Conservation (phyloP, 2,797 vertebrate genomes). For the Adrianichthys oophorus region DNA sequence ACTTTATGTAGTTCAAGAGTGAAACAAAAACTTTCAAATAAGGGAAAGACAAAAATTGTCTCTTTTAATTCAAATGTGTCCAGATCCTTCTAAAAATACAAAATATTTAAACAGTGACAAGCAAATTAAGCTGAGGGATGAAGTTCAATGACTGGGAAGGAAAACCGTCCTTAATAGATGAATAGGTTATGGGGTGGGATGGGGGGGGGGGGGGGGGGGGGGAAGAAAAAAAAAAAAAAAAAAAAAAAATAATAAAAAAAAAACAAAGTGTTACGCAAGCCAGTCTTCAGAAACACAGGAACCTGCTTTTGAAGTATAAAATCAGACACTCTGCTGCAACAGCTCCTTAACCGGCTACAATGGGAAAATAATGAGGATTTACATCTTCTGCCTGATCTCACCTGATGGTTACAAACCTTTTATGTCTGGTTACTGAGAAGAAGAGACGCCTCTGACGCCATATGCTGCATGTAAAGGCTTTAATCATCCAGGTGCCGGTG, state of each 20-base stretch:
- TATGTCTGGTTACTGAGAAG: constrained; percentile 45
- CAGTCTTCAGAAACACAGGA: constrained; percentile 2
- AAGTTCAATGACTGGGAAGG: too few species aligned
- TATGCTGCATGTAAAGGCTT: constrained; percentile 64
- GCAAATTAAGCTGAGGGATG: background rate
- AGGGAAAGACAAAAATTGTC: too few species aligned
- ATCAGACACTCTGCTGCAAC: constrained; percentile 12
- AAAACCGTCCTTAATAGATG: too few species aligned
- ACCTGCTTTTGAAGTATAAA: constrained; percentile 8
- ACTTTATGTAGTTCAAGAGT: too few species aligned
- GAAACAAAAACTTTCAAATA: too few species aligned
- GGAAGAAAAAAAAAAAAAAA: too few species aligned
- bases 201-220: too few species aligned
- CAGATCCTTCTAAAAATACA: background rate
- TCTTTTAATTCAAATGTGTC: too few species aligned
- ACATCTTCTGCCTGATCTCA: constrained; percentile 50
- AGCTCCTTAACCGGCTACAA: constrained; percentile 49
- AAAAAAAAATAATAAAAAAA: too few species aligned
- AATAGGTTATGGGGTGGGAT: too few species aligned
- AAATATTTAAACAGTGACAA: background rate
- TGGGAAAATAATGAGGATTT: constrained; percentile 61
- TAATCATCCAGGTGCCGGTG: constrained; percentile 62
- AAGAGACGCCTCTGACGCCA: constrained; percentile 53
- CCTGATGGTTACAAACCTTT: constrained; percentile 62
- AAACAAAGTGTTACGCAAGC: too few species aligned